phyloP scores from a whole-genome alignment of 2,888 invertebrate species.

The Apomyelois bistriatella region DNA sequence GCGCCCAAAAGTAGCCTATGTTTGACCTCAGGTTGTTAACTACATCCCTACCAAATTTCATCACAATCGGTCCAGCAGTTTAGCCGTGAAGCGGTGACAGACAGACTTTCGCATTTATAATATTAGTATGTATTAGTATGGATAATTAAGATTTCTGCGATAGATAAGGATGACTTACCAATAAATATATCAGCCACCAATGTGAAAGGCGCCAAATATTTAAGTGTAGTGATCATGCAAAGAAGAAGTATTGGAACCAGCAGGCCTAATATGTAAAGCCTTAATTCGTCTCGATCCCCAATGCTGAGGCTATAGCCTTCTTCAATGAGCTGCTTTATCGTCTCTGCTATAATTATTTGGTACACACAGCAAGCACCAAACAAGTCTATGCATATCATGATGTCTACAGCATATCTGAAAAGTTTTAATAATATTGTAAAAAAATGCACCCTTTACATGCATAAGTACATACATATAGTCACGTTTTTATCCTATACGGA shows the following conservation, averaged over 20 bases:
- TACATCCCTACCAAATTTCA: too few species aligned
- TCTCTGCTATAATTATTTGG: constrained; percentile 68
- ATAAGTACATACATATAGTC: too few species aligned
- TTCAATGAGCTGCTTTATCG: constrained; percentile 54
- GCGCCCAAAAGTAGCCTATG: too few species aligned
- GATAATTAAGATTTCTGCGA: too few species aligned
- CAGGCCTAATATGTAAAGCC: constrained; percentile 53
- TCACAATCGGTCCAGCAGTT: too few species aligned
- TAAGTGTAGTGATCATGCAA: constrained; percentile 68
- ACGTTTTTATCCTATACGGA: too few species aligned
- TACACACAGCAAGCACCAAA: constrained; percentile 72
- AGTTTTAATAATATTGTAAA: background rate
- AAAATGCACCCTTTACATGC: too few species aligned
- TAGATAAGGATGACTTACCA: constrained; percentile 36
- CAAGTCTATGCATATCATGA: constrained; percentile 60
- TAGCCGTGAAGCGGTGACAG: too few species aligned
- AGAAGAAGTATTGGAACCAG: constrained; percentile 59
- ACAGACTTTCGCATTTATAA: too few species aligned
- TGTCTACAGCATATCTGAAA: constrained; percentile 55
- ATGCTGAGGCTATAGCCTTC: constrained; percentile 26
- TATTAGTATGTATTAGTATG: too few species aligned
- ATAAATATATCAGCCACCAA: constrained; percentile 64
- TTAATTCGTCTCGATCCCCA: constrained; percentile 38
- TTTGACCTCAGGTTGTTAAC: too few species aligned
- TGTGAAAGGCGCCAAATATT: constrained; percentile 67